These are phyloP conservation scores for Mus minutoides DNA, from an alignment of 2,797 vertebrate species.

Conservation along the genomic window DNA sequence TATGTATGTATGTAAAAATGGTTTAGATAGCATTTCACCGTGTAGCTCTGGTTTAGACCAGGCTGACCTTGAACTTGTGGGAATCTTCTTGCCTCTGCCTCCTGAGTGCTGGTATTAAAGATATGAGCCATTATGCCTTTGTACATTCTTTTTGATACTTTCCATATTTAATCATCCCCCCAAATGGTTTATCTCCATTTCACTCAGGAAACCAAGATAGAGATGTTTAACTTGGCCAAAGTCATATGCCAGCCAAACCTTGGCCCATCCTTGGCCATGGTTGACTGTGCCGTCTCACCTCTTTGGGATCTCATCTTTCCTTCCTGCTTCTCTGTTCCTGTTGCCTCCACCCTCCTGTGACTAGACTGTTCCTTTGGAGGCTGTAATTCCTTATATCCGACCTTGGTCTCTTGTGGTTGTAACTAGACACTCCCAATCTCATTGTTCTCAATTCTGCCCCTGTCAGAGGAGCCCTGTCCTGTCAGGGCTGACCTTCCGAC, in stretches of 20 bases:
- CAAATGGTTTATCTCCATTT: neutral
- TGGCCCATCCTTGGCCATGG: neutral
- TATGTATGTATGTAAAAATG: too few species aligned
- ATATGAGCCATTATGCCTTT: neutral
- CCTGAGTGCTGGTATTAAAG: neutral
- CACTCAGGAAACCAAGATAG: conserved; percentile 6
- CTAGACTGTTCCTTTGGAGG: neutral
- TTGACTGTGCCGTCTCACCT: neutral
- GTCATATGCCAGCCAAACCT: neutral
- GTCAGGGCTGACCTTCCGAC: neutral
- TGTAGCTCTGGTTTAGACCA: neutral
- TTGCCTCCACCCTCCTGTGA: neutral
- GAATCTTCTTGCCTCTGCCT: neutral
- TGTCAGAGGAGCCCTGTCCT: neutral
- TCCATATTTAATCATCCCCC: neutral
- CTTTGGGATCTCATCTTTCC: neutral
- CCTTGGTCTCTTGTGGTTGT: rapidly evolving
- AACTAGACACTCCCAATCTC: neutral
- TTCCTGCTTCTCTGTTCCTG: neutral
- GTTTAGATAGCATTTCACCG: neutral
- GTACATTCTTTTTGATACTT: neutral
- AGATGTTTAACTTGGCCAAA: neutral
- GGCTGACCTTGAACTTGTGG: neutral
- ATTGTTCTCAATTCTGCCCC: neutral
- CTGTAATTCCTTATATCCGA: neutral